Percentiles rank a stretch among this genome's conserved stretches.
Conservation (phyloP, 1,140 invertebrate species). For the Hycleus phaleratus region DNA sequence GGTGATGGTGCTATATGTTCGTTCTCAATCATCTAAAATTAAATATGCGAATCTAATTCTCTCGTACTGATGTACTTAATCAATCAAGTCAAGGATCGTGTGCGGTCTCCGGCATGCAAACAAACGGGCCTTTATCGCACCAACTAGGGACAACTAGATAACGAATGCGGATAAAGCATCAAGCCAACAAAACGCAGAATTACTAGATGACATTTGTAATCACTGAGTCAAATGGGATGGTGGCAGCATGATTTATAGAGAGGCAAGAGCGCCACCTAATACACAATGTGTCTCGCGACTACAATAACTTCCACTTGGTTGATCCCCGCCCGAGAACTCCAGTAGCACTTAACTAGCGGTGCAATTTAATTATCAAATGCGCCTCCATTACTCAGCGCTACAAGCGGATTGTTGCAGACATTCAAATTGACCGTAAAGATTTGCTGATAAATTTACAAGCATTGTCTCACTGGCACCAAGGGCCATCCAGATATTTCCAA, state of each 20-base stretch:
- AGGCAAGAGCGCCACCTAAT: constrained; percentile 23
- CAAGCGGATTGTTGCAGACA: constrained; percentile 27
- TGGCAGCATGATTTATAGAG: constrained; percentile 31
- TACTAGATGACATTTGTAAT: constrained; percentile 34
- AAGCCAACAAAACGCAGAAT: constrained; percentile 20
- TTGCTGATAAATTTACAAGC: constrained; percentile 31
- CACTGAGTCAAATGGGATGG: constrained; percentile 30
- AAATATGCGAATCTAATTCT: constrained; percentile 17
- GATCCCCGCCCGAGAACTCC: constrained; percentile 18
- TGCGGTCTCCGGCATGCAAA: constrained; percentile 2
- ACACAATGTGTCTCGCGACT: constrained; percentile 29
- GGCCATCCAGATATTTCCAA: constrained; percentile 4
- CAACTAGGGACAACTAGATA: constrained; percentile 7
- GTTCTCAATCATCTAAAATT: constrained; percentile 3
- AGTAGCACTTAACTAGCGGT: constrained; percentile 27
- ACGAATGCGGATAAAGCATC: constrained; percentile 1
- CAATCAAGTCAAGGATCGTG: constrained; percentile 10
- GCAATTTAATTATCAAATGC: constrained; percentile 34
- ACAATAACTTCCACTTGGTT: constrained; percentile 27
- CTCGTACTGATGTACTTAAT: constrained; percentile 13
- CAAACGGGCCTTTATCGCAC: constrained; percentile 10
- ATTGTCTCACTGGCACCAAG: constrained; percentile 16
- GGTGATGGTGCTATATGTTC: constrained; percentile 3
- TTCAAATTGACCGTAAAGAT: constrained; percentile 32
- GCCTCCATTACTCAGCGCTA: constrained; percentile 27